Evolutionary conservation across 2,888 invertebrate genomes (phyloP).

Genomic region (Eristalis arbustorum): DNA sequence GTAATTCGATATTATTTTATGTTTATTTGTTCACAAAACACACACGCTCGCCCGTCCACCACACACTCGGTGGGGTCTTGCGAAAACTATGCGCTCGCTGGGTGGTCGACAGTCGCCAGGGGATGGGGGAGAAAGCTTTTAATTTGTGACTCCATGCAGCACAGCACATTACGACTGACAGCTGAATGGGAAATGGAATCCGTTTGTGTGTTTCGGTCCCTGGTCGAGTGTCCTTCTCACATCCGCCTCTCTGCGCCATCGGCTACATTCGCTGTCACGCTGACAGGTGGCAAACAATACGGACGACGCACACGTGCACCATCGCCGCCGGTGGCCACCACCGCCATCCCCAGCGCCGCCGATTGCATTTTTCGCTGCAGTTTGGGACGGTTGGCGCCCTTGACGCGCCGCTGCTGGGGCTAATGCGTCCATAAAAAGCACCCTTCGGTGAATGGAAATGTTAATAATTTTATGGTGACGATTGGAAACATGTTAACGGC

Average conservation of each 20-base stretch:
- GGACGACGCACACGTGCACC: slow-evolving; percentile 42
- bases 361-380: slow-evolving; percentile 59
- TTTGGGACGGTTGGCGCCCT: slow-evolving; percentile 28
- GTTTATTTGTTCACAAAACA: slow-evolving; percentile 50
- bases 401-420: slow-evolving; percentile 8
- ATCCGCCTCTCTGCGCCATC: neutral
- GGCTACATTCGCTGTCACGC: slow-evolving; percentile 6
- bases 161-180: slow-evolving; percentile 35
- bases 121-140: slow-evolving; percentile 47
- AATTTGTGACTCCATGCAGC: slow-evolving; percentile 9
- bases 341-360: neutral
- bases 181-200: slow-evolving; percentile 63
- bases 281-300: slow-evolving; percentile 68
- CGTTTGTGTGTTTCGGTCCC: neutral
- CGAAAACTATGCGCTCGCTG: neutral
- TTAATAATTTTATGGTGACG: slow-evolving; percentile 71
- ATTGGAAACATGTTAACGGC: slow-evolving; percentile 59
- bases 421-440: slow-evolving; percentile 66
- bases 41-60: slow-evolving; percentile 19
- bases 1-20: slow-evolving; percentile 65
- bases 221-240: neutral
- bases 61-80: neutral
- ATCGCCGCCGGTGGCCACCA: neutral
- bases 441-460: slow-evolving; percentile 58
- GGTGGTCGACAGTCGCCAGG: neutral